phyloP scores from a whole-genome alignment of 2,113 vertebrate genomes.

The Gobius niger region DNA sequence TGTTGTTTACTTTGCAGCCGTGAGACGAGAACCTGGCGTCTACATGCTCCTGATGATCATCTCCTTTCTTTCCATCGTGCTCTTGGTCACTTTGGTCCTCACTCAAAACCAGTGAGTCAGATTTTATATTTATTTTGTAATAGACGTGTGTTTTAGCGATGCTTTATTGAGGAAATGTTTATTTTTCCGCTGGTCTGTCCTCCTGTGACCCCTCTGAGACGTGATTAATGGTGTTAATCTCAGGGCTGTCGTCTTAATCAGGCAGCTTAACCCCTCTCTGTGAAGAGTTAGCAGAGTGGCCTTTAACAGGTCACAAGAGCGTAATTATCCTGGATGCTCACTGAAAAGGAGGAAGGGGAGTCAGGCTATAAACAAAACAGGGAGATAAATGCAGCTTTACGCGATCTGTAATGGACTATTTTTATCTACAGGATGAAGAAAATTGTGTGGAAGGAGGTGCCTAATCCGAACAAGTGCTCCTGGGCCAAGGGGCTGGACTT shows the following conservation, averaged over 20 bases:
- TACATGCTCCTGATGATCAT: slow-evolving; percentile 83
- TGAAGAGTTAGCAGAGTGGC: slow-evolving; percentile 30
- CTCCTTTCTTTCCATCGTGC: slow-evolving; percentile 78
- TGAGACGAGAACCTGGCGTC: slow-evolving; percentile 60
- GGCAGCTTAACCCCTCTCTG: slow-evolving; percentile 3
- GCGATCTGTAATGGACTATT: neutral
- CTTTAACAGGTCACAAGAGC: slow-evolving; percentile 46
- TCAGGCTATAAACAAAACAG: neutral
- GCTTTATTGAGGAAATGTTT: neutral
- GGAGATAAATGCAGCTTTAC: neutral
- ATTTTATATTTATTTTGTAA: neutral
- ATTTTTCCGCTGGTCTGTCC: neutral
- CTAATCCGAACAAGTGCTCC: slow-evolving; percentile 94
- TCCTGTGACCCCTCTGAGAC: slow-evolving; percentile 6
- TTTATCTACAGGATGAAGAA: slow-evolving; percentile 86
- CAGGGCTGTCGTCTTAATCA: slow-evolving; percentile 13
- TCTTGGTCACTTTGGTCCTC: slow-evolving; percentile 83
- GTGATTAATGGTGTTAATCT: slow-evolving; percentile 40
- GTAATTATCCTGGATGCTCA: slow-evolving; percentile 36
- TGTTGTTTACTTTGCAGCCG: slow-evolving; percentile 68
- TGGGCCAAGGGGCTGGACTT: slow-evolving; percentile 96
- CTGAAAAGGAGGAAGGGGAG: slow-evolving; percentile 2
- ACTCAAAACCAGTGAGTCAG: slow-evolving; percentile 85
- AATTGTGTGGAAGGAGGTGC: slow-evolving; percentile 91
- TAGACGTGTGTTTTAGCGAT: neutral